Evolutionary conservation across 2,797 vertebrate genomes (phyloP).

Genomic region (Pterois miles): DNA sequence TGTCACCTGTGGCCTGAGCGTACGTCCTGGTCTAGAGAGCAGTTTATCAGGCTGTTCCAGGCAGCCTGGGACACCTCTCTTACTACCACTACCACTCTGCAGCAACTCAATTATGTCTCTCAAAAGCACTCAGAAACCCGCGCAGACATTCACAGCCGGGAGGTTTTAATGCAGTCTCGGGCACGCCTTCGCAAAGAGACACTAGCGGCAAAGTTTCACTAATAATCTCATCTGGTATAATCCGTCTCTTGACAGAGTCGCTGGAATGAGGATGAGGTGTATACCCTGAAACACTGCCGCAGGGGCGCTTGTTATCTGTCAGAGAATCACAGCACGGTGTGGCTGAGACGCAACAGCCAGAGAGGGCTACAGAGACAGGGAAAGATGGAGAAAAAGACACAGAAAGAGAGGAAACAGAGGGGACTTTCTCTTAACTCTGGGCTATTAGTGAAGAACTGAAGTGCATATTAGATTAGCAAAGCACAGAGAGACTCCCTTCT

Average conservation of each 20-base stretch:
- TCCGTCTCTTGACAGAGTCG: constrained; percentile 23
- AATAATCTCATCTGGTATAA: constrained; percentile 44
- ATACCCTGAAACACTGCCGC: constrained; percentile 17
- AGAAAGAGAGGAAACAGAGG: not conserved
- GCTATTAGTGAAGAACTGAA: constrained; percentile 38
- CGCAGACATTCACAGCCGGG: constrained; percentile 16
- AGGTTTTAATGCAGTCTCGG: constrained; percentile 25
- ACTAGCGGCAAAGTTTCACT: constrained; percentile 16
- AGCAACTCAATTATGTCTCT: constrained; percentile 43
- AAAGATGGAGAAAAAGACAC: not conserved
- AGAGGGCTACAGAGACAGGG: not conserved
- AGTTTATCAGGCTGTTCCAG: constrained; percentile 52
- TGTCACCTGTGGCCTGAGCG: constrained; percentile 43
- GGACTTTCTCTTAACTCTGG: constrained; percentile 18
- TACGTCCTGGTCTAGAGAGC: constrained; percentile 39
- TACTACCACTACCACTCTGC: constrained; percentile 30
- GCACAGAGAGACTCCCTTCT: constrained; percentile 40
- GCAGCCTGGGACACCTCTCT: constrained; percentile 48
- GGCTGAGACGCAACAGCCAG: not conserved
- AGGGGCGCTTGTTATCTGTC: constrained; percentile 35
- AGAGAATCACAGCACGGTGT: constrained; percentile 31
- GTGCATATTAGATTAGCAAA: constrained; percentile 53
- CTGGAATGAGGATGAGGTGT: constrained; percentile 24
- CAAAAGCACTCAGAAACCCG: not conserved
- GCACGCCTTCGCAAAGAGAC: constrained; percentile 9